Percentiles rank a stretch among this genome's conserved stretches.
Evolutionary conservation across 2,888 invertebrate genomes (phyloP).

Genomic region (Oeneis ivallda): DNA sequence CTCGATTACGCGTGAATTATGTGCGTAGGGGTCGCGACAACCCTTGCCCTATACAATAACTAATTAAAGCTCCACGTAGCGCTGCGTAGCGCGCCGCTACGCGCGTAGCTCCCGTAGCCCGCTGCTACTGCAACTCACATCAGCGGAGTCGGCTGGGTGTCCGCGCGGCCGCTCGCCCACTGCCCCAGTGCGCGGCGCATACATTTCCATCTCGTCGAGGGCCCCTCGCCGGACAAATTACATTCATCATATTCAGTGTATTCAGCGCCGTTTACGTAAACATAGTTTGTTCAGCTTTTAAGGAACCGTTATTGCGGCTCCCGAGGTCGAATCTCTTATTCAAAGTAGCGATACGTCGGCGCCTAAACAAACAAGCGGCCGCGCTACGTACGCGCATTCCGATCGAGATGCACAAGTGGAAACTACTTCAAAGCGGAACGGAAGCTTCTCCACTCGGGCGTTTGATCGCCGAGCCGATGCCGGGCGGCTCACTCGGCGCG

Average conservation of each 20-base stretch:
- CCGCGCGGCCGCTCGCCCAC: neutral
- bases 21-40: conserved; percentile 21
- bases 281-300: conserved; percentile 41
- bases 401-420: conserved; percentile 51
- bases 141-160: too few relatives aligned
- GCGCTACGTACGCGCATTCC: conserved; percentile 60
- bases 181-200: neutral
- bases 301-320: conserved; percentile 39
- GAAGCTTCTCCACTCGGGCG: conserved; percentile 43
- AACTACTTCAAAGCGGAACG: conserved; percentile 40
- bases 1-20: conserved; percentile 36
- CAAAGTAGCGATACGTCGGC: conserved; percentile 71
- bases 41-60: conserved; percentile 28
- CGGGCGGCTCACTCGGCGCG: conserved; percentile 53
- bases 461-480: conserved; percentile 51
- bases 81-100: conserved; percentile 9
- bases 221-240: neutral
- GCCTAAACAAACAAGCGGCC: conserved; percentile 67
- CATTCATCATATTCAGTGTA: conserved; percentile 9
- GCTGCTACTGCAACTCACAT: neutral
- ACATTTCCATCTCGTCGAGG: neutral
- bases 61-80: neutral
- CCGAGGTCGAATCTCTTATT: conserved; percentile 68
- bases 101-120: conserved; percentile 16
- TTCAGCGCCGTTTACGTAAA: conserved; percentile 42